Evolutionary conservation across 2,797 vertebrate species (phyloP).

Genomic region (Gymnocypris eckloni): DNA sequence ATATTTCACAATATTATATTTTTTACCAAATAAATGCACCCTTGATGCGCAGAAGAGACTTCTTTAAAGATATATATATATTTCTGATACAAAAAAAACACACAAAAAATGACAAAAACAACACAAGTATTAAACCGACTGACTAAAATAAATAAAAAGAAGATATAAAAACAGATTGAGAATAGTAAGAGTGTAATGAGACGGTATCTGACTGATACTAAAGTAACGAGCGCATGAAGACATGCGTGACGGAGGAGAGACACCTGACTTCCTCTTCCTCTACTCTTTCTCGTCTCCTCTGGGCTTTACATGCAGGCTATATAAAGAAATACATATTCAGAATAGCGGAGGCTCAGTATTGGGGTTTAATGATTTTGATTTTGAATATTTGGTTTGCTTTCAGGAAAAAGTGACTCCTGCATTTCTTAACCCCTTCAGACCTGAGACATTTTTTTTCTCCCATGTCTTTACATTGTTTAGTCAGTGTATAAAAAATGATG

Average conservation of each 20-base stretch:
- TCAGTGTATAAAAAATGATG: too few species aligned
- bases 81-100: not conserved
- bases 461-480: too few species aligned
- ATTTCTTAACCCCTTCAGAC: too few species aligned
- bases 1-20: not conserved
- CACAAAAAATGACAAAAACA: not conserved
- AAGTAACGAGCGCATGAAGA: not conserved
- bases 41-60: not conserved
- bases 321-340: not conserved
- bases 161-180: not conserved
- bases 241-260: not conserved
- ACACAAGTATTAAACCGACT: too few species aligned
- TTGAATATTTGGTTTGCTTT: not conserved
- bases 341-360: not conserved
- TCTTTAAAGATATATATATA: not conserved
- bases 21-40: not conserved
- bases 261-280: slow-evolving; percentile 94
- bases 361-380: not conserved
- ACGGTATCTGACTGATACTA: not conserved
- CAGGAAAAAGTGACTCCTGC: not conserved
- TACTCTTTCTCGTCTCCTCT: slow-evolving; percentile 95
- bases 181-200: too few species aligned
- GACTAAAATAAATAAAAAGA: too few species aligned
- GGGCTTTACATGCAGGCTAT: not conserved
- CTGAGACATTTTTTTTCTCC: too few species aligned